Base-by-base conservation (phyloP, 2,113 vertebrate species). In the Mus pahari region DNA sequence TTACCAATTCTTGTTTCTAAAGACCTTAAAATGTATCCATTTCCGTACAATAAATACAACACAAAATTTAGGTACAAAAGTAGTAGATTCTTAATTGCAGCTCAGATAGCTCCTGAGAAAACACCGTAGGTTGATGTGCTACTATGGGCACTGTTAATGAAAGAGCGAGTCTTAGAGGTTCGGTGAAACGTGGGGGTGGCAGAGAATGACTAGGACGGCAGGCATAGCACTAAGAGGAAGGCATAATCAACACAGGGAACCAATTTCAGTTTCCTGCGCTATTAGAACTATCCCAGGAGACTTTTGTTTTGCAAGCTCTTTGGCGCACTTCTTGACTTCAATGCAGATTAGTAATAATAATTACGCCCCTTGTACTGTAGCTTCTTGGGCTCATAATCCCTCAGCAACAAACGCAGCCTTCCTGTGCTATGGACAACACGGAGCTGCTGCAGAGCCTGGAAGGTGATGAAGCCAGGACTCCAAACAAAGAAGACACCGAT, bases 1-100 rank as follows among this genome's bases (percentile, higher is more conserved):
- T 86, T 77, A 4, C 60, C n/a, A 45, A 16, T 33, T 74, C 9
- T 33, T 48, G 31, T 48, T 60, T 26, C 58, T n/a, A 12, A 79
- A n/a, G 77, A 81, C 17, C 42, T 0, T 62, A 75, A 17, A 39
- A 3, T 64, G 1, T 36, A 64, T 58, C 78, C 36, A 89, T 86
- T 55, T 86, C 39, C 74, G 36, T 64, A 33, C 86, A 78, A 77
- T 19, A 17, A 62, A 7, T n/a, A 66, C 28, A 78, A 90, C 62
- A 93, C 48, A 90, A 83, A 83, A 86, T 22, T 84, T 95, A 92
- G 93, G 33, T 86, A 0, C 33, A 39, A 83, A 86, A 89, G 24
- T 31, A 68, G 28, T 79, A 11, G n/a, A 77, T 33, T 92, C 1
- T 48, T 91, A 74, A 89, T 50, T 48, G 60, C 89, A 33, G 3